phyloP scores from a whole-genome alignment of 2,888 invertebrate species.

The Phyllotreta striolata region DNA sequence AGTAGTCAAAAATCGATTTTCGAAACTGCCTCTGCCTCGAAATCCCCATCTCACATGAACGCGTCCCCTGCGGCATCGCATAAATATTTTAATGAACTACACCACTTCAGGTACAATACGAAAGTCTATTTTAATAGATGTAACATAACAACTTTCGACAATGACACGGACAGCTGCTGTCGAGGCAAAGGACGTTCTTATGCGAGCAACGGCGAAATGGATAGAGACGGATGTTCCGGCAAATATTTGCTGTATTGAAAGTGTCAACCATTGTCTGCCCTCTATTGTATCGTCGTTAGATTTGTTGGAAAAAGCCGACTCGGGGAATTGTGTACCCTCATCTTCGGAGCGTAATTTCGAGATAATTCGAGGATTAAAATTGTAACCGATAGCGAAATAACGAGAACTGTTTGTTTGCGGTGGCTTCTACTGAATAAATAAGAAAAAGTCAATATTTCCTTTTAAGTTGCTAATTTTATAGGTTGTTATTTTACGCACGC shows the following conservation, averaged over 20 bases:
- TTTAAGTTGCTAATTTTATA: no score
- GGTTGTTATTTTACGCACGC: constrained; percentile 2
- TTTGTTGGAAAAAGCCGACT: constrained; percentile 56
- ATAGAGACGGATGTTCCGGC: constrained; percentile 53
- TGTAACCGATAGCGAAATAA: constrained; percentile 42
- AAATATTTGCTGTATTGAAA: constrained; percentile 62
- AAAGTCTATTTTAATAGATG: constrained; percentile 61
- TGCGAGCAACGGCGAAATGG: constrained; percentile 39
- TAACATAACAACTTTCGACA: constrained; percentile 57
- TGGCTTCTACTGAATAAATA: no score
- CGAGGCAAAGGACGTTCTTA: constrained; percentile 45
- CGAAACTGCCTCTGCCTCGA: constrained; percentile 5
- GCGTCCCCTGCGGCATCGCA: constrained; percentile 56
- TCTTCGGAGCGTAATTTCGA: constrained; percentile 49
- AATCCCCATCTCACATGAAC: constrained; percentile 42
- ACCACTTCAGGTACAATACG: constrained; percentile 59
- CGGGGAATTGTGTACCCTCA: constrained; percentile 37
- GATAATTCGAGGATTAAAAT: constrained; percentile 51
- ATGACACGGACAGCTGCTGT: constrained; percentile 58
- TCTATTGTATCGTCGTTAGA: constrained; percentile 58
- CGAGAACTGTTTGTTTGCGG: constrained; percentile 26
- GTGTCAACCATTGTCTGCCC: constrained; percentile 61
- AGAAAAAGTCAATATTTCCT: no score
- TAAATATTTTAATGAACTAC: constrained; percentile 62
- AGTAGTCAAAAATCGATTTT: constrained; percentile 14